phyloP scores from a whole-genome alignment of 2,888 invertebrate species.

The Hyposoter didymator region DNA sequence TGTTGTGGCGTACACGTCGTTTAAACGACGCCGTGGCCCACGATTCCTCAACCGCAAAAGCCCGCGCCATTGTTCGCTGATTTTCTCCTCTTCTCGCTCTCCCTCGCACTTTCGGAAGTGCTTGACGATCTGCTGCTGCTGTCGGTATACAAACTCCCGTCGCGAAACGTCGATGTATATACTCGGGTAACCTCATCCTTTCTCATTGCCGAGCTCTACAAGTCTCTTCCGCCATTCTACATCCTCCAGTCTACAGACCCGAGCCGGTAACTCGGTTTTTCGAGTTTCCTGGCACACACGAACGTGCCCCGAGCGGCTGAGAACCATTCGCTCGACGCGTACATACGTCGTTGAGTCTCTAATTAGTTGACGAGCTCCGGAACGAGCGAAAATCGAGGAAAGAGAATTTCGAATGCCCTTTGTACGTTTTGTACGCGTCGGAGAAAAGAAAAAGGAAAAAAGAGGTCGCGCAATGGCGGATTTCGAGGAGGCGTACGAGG shows the following conservation, averaged over 20 bases:
- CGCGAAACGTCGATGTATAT: constrained; percentile 25
- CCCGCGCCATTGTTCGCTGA: constrained; percentile 63
- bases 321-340: background rate
- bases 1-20: constrained; percentile 62
- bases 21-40: constrained; percentile 72
- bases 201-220: constrained; percentile 34
- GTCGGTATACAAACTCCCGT: constrained; percentile 54
- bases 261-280: constrained; percentile 40
- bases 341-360: background rate
- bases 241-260: constrained; percentile 47
- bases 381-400: background rate
- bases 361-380: background rate
- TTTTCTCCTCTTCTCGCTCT: constrained; percentile 28
- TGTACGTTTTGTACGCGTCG: too few relatives aligned
- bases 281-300: background rate
- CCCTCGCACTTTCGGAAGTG: constrained; percentile 3
- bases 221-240: constrained; percentile 58
- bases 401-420: background rate
- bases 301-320: background rate
- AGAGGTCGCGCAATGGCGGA: constrained; percentile 42
- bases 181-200: constrained; percentile 21
- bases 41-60: constrained; percentile 70
- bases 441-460: background rate
- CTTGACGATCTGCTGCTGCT: constrained; percentile 28
- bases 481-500: constrained; percentile 9